phyloP scores from a whole-genome alignment of 2,797 vertebrate genomes.

The Sebastes alutus region DNA sequence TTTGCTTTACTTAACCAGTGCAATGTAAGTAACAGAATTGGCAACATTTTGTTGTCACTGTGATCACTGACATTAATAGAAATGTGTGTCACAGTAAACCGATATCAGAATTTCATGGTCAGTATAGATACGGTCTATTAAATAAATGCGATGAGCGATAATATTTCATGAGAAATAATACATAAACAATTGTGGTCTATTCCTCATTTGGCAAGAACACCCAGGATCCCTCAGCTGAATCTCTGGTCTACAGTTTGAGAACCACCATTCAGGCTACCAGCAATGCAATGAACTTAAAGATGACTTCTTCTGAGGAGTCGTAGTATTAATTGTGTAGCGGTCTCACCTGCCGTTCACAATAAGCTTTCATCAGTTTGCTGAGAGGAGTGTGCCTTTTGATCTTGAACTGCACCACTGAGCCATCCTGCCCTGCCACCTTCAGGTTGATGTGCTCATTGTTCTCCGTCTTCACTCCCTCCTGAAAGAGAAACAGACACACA shows the following conservation, averaged over 20 bases:
- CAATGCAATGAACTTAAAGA: neutral
- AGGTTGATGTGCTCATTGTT: slow-evolving; percentile 92
- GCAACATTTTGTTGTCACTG: neutral
- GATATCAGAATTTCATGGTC: neutral
- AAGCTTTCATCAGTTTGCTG: slow-evolving; percentile 94
- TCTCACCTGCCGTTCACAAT: slow-evolving; percentile 92
- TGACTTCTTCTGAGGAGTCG: neutral
- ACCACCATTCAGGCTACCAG: neutral
- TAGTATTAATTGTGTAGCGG: neutral
- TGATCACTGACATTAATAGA: neutral
- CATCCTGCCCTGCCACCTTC: slow-evolving; percentile 92
- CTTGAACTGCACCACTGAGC: slow-evolving; percentile 93
- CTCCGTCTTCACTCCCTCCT: slow-evolving; percentile 92
- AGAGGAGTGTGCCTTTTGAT: slow-evolving; percentile 93
- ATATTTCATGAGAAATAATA: too few relatives aligned
- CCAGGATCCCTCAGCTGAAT: neutral
- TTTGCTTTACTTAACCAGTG: neutral
- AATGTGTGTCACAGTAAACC: neutral
- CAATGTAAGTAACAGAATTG: neutral
- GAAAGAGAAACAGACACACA: neutral
- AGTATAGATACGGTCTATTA: neutral
- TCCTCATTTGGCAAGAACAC: neutral
- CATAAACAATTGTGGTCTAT: neutral
- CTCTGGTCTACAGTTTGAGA: neutral
- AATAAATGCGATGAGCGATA: too few relatives aligned